Base-by-base conservation (phyloP, 2,113 vertebrate genomes). In the Oreochromis niloticus region DNA sequence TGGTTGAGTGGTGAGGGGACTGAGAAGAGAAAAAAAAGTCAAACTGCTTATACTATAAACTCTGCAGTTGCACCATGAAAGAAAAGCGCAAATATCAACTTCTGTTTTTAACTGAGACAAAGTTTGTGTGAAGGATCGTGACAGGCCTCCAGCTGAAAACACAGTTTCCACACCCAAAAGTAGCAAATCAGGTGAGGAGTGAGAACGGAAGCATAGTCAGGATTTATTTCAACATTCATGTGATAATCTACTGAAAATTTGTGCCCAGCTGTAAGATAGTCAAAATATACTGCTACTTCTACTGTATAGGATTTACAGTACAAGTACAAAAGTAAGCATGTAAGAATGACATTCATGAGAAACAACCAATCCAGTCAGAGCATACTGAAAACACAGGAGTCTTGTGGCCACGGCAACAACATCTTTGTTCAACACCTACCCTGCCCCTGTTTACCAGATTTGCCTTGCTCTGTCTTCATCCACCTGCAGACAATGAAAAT, bases 231-330 rank as follows among this genome's bases (percentile, higher is more conserved):
- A 43, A 1, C n/a, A 16, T 43, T 63, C 57, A 61, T 17, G 6
- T 9, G 14, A 16, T 59, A 17, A 17, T 17, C 57, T 32, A 61
- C 36, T 41, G 12, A 24, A 43, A 27, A 48, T 48, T 7, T 27
- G 14, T 48, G 68, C 68, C 68, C 24, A 27, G 9, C 41, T 48
- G 14, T 75, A 48, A 48, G 68, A 75, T 16, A 48, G 68, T 75
- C 2, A 75, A 30, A 10, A 48, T 30, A 43, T 17, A 48, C 22
- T 48, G n/a, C 41, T 73, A 73, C 22, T 73, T 27, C 68, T 73
- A 0, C 68, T 2, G 14, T 46, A 17, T 66, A 66, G 61, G 39
- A 0, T 39, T 36, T 36, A 66, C 32, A n/a, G 61, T 66, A 36
- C 32, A 39, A 12, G 34, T 39, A 17, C 0, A 75, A 14, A 75